Base-by-base conservation (phyloP, 2,113 vertebrate genomes). In the Panthera uncia region DNA sequence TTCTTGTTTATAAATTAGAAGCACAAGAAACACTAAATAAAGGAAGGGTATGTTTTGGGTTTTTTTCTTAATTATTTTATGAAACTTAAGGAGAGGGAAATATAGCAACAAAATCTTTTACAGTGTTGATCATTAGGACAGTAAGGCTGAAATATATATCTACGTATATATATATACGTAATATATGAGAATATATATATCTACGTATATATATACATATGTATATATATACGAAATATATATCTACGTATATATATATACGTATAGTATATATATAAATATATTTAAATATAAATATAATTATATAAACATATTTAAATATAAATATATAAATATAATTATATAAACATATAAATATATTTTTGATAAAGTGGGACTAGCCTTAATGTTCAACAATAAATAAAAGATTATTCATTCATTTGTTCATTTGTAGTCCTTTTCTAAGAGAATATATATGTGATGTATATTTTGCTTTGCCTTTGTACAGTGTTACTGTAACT, bases 1-100 rank as follows among this genome's bases (percentile, higher is more conserved):
- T 99, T 98, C 99, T 99, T 98, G 99, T 99, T 98, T 99, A 99
- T 98, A 99, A 99, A 98, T 98, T 99, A 91, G 99, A 99, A 99
- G 98, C 99, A 94, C 99, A 99, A 96, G 99, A 99, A 98, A 99
- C 99, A 2, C 96, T 99, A 96, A 99, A 99, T 98, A 99, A 99
- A 98, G 99, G 99, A 98, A 99, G 99, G 99, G 99, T 99, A 98
- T 99, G 99, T 98, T 18, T 50, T 84, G 7, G 7, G 11, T 31
- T 57, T 65, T 57, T 66, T 73, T 23, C 48, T 89, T 94, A 27
- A 52, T 74, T 93, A 57, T 86, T 92, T 71, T 5, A 48, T 81
- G 21, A 81, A 96, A 90, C 16, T 74, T 95, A 61, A 87, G 10
- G 33, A 63, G 10, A 48, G 5, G 25, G 66, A 92, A 89, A 83